Conservation (phyloP, 2,113 vertebrate genomes). For the Leptocoma aspasia region DNA sequence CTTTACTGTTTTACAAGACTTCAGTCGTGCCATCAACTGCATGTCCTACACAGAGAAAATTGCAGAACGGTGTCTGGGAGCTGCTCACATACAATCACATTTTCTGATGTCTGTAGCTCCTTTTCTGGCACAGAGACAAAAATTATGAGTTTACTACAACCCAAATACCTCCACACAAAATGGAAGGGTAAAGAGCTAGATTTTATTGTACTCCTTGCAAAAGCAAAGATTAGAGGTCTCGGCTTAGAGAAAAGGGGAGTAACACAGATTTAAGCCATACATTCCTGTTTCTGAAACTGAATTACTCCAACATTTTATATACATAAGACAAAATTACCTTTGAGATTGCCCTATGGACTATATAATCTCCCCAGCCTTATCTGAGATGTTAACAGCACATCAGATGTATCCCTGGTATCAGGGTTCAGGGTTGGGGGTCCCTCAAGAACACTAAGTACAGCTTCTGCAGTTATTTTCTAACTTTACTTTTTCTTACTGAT, state of each 20-base stretch:
- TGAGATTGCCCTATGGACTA: background rate
- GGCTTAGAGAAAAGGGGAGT: background rate
- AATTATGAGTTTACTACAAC: background rate
- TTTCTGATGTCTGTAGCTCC: background rate
- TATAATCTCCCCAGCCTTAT: background rate
- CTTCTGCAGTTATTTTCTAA: background rate
- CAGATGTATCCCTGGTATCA: rapidly evolving
- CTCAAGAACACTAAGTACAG: background rate
- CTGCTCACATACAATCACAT: background rate
- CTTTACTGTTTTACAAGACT: background rate
- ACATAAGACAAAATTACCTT: background rate
- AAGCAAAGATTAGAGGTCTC: background rate
- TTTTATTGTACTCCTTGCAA: background rate
- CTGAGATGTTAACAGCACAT: rapidly evolving
- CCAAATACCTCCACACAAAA: background rate
- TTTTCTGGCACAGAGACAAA: background rate
- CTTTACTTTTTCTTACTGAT: background rate
- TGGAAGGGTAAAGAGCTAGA: background rate
- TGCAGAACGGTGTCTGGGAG: background rate
- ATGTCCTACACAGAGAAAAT: background rate
- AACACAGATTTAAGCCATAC: background rate
- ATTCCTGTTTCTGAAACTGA: background rate
- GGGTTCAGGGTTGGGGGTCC: background rate
- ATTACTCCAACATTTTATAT: background rate
- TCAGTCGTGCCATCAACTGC: background rate